Base-by-base conservation (phyloP, 2,888 invertebrate genomes). In the Liopterus haemorrhoidalis region DNA sequence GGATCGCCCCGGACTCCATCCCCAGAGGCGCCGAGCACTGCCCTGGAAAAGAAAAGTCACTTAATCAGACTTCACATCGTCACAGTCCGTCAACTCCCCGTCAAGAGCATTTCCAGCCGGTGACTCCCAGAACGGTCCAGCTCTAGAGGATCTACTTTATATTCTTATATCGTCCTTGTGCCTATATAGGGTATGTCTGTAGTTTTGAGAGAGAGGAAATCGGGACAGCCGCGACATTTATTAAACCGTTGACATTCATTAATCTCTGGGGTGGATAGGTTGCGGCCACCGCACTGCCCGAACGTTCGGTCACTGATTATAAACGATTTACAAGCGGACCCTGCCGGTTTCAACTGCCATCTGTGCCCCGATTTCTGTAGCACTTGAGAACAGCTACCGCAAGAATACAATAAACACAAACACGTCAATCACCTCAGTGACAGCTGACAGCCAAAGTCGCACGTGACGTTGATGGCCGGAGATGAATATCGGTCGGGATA, bases 1-100 rank as follows among this genome's bases (percentile, higher is more conserved):
- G 76, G 62, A 90, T 87, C 53, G 73, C 74, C 50, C 84, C 82
- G 38, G 83, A 81, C 69, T 87, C 84, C 87, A 90, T 85, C 54
- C 89, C 89, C 62, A 90, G 68, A 14, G 86, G 74, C 58, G 72
- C 70, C 57, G 72, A 75, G 69, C 86, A 85, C 66, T 78, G 75
- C 61, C 76, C 85, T 85, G 74, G 43, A 77, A 73, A 56, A 57
- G 57, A n/a, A n/a, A n/a, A n/a, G n/a, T n/a, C n/a, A n/a, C n/a
- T n/a, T n/a, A n/a, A n/a, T n/a, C n/a, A n/a, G n/a, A n/a, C n/a
- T n/a, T n/a, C n/a, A n/a, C n/a, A n/a, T n/a, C n/a, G n/a, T n/a
- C n/a, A n/a, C n/a, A n/a, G n/a, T 37, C 43, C 11, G 36, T 36
- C 30, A 36, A 36, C 35, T 27, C 36, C 36, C 50, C 48, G 51